These are phyloP conservation scores for Metopolophium dirhodum DNA, from an alignment of 1,140 invertebrate genomes.

Conservation along the genomic window DNA sequence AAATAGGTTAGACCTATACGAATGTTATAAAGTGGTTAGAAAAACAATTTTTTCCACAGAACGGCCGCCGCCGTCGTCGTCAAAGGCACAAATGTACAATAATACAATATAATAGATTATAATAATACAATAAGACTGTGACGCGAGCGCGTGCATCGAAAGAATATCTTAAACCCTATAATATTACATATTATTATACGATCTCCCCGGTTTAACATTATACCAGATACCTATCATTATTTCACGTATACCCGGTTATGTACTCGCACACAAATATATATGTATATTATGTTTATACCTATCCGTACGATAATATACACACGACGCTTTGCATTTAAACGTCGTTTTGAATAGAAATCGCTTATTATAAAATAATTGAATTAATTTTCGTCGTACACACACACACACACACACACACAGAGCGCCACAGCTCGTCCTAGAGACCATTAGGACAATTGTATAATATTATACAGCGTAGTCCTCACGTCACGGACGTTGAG, in stretches of 20 bases:
- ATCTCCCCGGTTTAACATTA: background rate
- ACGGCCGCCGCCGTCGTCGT: no score
- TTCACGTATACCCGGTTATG: background rate
- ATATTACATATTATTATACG: background rate
- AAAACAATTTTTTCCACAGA: background rate
- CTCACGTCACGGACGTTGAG: background rate
- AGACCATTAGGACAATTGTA: background rate
- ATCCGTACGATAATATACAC: background rate
- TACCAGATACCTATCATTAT: background rate
- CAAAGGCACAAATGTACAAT: background rate
- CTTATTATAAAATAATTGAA: slow-evolving; percentile 39
- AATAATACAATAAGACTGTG: no score
- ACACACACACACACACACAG: background rate
- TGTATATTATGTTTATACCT: no score
- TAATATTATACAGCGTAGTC: background rate
- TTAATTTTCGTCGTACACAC: slow-evolving; percentile 25
- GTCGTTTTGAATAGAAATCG: slow-evolving; percentile 45
- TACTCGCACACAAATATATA: background rate
- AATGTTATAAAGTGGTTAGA: background rate
- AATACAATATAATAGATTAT: no score
- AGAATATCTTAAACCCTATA: no score
- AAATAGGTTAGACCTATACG: no score
- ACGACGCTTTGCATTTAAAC: slow-evolving; percentile 1
- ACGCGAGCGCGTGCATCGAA: no score
- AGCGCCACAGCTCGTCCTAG: slow-evolving; percentile 5